Percentiles rank a stretch among this genome's conserved stretches.
Conservation (phyloP, 1,140 invertebrate species). For the Agraylea sexmaculata region DNA sequence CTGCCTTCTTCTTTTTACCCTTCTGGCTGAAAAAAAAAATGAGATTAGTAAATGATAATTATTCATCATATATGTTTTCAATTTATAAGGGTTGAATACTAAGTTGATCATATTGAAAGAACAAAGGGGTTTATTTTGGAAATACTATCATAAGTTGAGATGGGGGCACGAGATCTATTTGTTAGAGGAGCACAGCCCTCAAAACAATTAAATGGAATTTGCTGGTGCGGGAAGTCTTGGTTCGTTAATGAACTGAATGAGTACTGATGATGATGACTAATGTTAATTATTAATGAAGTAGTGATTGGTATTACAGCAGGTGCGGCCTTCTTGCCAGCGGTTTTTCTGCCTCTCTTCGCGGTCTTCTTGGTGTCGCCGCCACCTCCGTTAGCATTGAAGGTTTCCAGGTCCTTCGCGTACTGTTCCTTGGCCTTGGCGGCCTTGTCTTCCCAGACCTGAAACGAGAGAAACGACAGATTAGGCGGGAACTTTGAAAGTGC, state of each 20-base stretch:
- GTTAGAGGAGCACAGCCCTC: too few species aligned
- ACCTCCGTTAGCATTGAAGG: conserved; percentile 66
- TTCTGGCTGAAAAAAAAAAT: conserved; percentile 25
- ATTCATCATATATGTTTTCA: not conserved
- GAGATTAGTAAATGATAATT: not conserved
- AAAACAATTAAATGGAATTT: too few species aligned
- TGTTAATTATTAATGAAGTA: too few species aligned
- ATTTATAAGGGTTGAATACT: not conserved
- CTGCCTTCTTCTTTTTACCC: conserved; percentile 43
- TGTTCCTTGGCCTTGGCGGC: conserved; percentile 74
- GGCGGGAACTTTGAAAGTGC: too few species aligned
- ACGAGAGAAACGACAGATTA: conserved; percentile 7
- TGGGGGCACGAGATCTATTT: too few species aligned
- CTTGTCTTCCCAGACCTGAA: conserved; percentile 79
- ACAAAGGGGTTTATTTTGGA: too few species aligned
- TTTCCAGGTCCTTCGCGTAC: conserved; percentile 76
- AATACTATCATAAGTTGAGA: too few species aligned
- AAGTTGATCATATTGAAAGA: too few species aligned
- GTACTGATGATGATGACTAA: conserved; percentile 32
- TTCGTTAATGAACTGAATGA: too few species aligned
- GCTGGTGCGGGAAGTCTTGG: too few species aligned
- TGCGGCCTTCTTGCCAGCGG: conserved; percentile 34
- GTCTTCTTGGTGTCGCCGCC: conserved; percentile 40
- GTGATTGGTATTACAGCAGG: too few species aligned
- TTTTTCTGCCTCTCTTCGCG: conserved; percentile 42